Conservation (phyloP, 2,888 invertebrate genomes). For the Acanthosepion esculentum region DNA sequence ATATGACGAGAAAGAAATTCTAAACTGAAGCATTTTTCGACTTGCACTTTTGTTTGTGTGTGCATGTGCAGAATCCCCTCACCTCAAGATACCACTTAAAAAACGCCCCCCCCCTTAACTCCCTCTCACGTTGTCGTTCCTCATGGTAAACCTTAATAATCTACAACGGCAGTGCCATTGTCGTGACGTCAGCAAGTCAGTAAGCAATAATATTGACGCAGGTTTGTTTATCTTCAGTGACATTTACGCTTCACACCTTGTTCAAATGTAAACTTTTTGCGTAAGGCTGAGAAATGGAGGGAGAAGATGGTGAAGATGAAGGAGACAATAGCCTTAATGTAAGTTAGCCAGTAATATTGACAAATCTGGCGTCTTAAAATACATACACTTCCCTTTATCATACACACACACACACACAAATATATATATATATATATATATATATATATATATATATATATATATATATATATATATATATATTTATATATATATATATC, state of each 20-base stretch:
- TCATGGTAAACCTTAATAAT: no score
- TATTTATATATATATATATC: no score
- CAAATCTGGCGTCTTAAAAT: neutral
- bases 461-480: no score
- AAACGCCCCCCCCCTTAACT: neutral
- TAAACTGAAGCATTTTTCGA: neutral
- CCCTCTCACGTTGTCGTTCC: neutral
- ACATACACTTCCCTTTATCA: no score
- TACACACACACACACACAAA: no score
- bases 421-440: no score
- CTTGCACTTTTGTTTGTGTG: no score
- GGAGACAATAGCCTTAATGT: no score
- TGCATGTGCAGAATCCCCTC: neutral
- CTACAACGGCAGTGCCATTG: neutral
- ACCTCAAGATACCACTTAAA: neutral
- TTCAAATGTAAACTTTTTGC: neutral
- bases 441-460: no score
- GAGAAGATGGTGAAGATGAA: no score
- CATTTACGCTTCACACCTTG: neutral
- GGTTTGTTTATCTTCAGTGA: neutral
- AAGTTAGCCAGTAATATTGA: neutral
- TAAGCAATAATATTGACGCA: conserved; percentile 5
- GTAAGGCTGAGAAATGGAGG: no score
- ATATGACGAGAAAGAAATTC: neutral
- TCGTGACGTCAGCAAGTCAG: neutral